A percentile compares a stretch with the other conserved stretches of the same genome.
Evolutionary conservation across 2,888 invertebrate genomes (phyloP).

Genomic region (Dynastes grantii): DNA sequence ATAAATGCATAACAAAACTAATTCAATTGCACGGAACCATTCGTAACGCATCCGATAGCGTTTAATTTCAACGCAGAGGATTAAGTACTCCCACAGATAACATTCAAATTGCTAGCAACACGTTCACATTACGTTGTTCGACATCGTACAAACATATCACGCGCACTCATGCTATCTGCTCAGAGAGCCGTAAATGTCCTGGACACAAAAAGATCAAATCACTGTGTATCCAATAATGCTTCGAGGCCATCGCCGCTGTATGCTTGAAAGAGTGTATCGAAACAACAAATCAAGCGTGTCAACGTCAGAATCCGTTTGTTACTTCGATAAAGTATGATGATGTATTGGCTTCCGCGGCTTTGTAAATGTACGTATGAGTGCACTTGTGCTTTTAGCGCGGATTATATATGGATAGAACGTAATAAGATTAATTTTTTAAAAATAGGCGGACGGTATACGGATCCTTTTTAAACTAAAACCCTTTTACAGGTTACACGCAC

Average conservation of each 20-base stretch:
- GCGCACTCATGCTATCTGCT: constrained; percentile 11
- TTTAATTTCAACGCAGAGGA: no score
- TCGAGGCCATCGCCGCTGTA: neutral
- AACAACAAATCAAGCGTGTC: constrained; percentile 9
- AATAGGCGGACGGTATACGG: neutral
- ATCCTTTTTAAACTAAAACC: no score
- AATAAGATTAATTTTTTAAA: neutral
- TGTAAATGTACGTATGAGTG: neutral
- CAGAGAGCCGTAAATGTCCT: constrained; percentile 19
- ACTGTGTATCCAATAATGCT: constrained; percentile 20
- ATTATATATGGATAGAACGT: neutral
- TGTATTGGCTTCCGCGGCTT: constrained; percentile 16
- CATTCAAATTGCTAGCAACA: neutral
- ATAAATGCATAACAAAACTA: no score
- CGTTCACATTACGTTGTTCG: constrained; percentile 3
- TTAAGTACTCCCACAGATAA: no score
- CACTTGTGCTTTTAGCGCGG: neutral
- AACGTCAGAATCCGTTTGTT: constrained; percentile 20
- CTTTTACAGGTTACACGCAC: no score
- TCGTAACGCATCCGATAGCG: no score
- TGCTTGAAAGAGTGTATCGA: constrained; percentile 7
- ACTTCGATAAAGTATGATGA: constrained; percentile 31
- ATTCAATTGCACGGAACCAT: no score
- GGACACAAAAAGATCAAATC: constrained; percentile 41
- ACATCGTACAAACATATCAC: neutral